These are phyloP conservation scores for Azorinus chamasolen DNA, from an alignment of 2,888 invertebrate species.

Conservation along the genomic window DNA sequence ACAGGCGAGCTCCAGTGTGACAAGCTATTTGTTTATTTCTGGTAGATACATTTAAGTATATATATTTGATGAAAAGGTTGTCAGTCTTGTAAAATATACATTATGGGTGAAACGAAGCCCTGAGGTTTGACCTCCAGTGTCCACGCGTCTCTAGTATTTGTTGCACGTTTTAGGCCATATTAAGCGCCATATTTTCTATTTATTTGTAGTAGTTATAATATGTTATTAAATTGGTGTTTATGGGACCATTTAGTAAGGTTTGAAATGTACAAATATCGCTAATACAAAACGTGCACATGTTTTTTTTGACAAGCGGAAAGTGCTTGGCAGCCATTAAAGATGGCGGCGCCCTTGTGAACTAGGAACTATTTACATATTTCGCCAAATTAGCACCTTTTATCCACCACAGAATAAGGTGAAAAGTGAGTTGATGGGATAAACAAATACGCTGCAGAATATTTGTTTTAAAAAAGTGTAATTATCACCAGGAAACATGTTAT, in stretches of 20 bases:
- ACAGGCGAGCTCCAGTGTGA: not conserved
- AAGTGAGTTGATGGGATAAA: not conserved
- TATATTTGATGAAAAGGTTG: too few relatives aligned
- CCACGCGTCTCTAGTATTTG: not conserved
- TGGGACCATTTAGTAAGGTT: not conserved
- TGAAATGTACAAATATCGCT: not conserved
- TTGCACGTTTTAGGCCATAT: too few relatives aligned
- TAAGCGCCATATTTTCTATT: too few relatives aligned
- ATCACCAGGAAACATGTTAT: not conserved
- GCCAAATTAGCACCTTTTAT: too few relatives aligned
- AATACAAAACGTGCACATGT: slow-evolving; percentile 42
- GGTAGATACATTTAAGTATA: too few relatives aligned
- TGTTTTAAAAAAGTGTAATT: too few relatives aligned
- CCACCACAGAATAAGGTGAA: too few relatives aligned
- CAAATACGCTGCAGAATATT: not conserved
- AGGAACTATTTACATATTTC: too few relatives aligned
- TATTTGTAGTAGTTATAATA: too few relatives aligned
- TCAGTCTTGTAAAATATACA: too few relatives aligned
- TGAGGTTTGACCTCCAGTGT: slow-evolving; percentile 30
- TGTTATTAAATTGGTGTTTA: not conserved
- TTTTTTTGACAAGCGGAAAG: slow-evolving; percentile 58
- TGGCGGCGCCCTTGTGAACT: slow-evolving; percentile 61
- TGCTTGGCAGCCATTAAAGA: slow-evolving; percentile 61
- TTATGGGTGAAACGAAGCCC: not conserved
- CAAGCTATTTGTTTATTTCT: too few relatives aligned